These are phyloP conservation scores for Gymnodraco acuticeps DNA, from an alignment of 2,797 vertebrate species.

Conservation along the genomic window DNA sequence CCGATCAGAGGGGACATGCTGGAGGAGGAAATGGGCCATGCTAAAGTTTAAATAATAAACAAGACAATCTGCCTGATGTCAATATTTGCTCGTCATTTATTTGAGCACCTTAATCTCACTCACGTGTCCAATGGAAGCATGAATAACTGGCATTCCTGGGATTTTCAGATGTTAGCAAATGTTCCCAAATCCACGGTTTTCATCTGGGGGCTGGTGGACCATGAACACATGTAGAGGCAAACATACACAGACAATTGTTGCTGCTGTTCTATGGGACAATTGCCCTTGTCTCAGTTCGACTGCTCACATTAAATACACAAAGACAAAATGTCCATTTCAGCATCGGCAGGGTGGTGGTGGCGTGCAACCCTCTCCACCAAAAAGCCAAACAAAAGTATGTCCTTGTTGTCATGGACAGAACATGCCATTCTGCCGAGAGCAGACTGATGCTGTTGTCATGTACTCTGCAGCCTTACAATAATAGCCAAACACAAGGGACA, in stretches of 20 bases:
- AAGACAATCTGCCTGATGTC: slow-evolving; percentile 53
- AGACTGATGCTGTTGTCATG: slow-evolving; percentile 78
- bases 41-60: slow-evolving; percentile 57
- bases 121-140: slow-evolving; percentile 50
- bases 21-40: slow-evolving; percentile 44
- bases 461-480: slow-evolving; percentile 72
- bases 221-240: slow-evolving; percentile 72
- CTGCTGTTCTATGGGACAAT: slow-evolving; percentile 80
- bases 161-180: slow-evolving; percentile 61
- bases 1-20: slow-evolving; percentile 18
- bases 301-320: slow-evolving; percentile 78
- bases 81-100: slow-evolving; percentile 57
- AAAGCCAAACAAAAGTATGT: slow-evolving; percentile 82
- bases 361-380: slow-evolving; percentile 78
- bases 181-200: slow-evolving; percentile 66
- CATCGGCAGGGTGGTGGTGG: slow-evolving; percentile 73
- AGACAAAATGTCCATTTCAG: slow-evolving; percentile 84
- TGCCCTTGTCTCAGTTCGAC: slow-evolving; percentile 78
- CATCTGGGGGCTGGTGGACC: slow-evolving; percentile 68
- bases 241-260: slow-evolving; percentile 80
- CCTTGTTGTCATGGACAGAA: slow-evolving; percentile 82
- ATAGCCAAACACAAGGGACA: slow-evolving; percentile 73
- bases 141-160: slow-evolving; percentile 58
- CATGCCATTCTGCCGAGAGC: slow-evolving; percentile 75
- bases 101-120: slow-evolving; percentile 38